A percentile compares a stretch with the other conserved stretches of the same genome.
Conservation (phyloP, 2,113 vertebrate species). For the Salminus brasiliensis region DNA sequence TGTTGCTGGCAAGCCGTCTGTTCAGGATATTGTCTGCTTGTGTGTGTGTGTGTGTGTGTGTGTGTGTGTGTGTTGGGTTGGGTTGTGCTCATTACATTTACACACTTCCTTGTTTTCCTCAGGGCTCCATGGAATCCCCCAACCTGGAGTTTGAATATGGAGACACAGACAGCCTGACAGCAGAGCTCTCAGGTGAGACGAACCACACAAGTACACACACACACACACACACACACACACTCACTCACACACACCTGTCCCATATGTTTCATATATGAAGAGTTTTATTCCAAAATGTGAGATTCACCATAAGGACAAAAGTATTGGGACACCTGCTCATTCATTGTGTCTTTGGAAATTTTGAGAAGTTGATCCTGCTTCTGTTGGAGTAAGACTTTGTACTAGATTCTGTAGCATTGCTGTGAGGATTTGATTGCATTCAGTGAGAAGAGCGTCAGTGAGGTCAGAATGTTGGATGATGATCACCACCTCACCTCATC, state of each 20-base stretch:
- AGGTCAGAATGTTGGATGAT: no score
- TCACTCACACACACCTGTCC: background rate
- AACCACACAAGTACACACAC: background rate
- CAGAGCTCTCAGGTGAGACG: conserved; percentile 88
- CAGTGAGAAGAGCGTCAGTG: no score
- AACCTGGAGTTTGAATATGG: conserved; percentile 94
- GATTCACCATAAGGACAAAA: no score
- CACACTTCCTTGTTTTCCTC: conserved; percentile 35
- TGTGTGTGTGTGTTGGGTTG: background rate
- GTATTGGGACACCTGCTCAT: no score
- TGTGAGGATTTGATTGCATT: no score
- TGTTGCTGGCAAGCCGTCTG: conserved; percentile 4
- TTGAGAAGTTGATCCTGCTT: no score
- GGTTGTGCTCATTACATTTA: conserved; percentile 24
- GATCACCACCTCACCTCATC: no score
- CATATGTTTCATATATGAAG: background rate
- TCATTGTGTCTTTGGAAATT: no score
- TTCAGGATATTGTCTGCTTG: conserved; percentile 26
- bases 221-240: background rate
- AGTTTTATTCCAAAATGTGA: no score
- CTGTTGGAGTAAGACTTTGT: no score
- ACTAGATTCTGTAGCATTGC: no score
- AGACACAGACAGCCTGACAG: conserved; percentile 81
- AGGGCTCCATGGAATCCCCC: conserved; percentile 93
- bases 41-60: background rate